These are phyloP conservation scores for Apodemia mormo DNA, from an alignment of 2,888 invertebrate species.

Conservation along the genomic window DNA sequence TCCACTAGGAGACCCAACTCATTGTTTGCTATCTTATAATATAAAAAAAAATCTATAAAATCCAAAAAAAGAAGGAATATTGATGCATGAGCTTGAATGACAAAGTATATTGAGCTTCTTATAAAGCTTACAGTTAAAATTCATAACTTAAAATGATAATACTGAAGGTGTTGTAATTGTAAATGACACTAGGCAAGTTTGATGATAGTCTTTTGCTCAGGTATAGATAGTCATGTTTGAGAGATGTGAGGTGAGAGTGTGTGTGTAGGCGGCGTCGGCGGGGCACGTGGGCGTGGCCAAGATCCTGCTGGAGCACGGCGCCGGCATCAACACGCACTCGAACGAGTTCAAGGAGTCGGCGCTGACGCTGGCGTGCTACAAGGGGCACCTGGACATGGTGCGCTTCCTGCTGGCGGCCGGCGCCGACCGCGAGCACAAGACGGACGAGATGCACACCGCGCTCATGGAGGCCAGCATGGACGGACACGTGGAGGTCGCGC, in stretches of 20 bases:
- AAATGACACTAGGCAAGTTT: no score
- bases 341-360: slow-evolving; percentile 99
- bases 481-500: slow-evolving; percentile 98
- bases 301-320: slow-evolving; percentile 94
- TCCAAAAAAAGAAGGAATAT: no score
- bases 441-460: slow-evolving; percentile 99
- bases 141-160: no score
- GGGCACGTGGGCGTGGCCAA: slow-evolving; percentile 96
- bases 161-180: no score
- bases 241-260: neutral
- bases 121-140: no score
- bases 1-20: no score
- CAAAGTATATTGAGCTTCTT: no score
- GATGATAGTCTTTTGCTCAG: no score
- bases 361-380: slow-evolving; percentile 96
- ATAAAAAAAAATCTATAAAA: no score
- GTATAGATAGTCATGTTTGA: no score
- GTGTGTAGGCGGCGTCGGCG: slow-evolving; percentile 91
- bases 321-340: slow-evolving; percentile 99
- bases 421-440: slow-evolving; percentile 98
- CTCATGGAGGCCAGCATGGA: slow-evolving; percentile 99
- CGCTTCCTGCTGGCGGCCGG: slow-evolving; percentile 97
- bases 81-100: no score
- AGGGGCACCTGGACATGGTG: slow-evolving; percentile 98
- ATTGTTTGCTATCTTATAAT: no score